phyloP scores from a whole-genome alignment of 2,888 invertebrate species.

The Metallyticus violacea region DNA sequence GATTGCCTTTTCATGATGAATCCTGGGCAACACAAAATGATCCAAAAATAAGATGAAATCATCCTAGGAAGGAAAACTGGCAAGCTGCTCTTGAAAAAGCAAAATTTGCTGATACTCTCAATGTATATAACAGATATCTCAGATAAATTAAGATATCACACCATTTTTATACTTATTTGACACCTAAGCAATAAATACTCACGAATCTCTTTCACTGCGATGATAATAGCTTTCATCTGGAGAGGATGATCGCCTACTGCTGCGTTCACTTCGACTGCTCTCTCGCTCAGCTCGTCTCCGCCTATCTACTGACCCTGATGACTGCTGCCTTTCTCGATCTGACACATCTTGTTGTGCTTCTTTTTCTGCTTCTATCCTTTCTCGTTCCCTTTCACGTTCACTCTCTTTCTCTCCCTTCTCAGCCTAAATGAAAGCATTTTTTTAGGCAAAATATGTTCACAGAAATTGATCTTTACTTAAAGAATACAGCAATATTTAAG shows the following conservation, averaged over 20 bases:
- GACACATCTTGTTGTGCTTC: slow-evolving; percentile 9
- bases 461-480: neutral
- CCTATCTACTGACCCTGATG: slow-evolving; percentile 2
- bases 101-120: no score
- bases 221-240: slow-evolving; percentile 37
- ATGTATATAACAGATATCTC: no score
- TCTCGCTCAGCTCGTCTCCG: slow-evolving; percentile 19
- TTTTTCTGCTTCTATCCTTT: slow-evolving; percentile 20
- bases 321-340: slow-evolving; percentile 28
- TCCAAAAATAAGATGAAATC: no score
- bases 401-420: slow-evolving; percentile 45
- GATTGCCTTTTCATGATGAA: no score
- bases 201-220: slow-evolving; percentile 23
- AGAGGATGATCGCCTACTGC: slow-evolving; percentile 35
- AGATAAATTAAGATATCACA: no score
- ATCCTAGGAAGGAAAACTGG: no score
- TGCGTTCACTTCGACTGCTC: slow-evolving; percentile 21
- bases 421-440: slow-evolving; percentile 33
- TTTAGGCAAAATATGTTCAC: no score
- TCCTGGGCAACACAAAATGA: no score
- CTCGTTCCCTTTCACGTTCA: slow-evolving; percentile 43
- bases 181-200: no score
- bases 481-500: no score
- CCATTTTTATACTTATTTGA: no score
- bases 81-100: no score